A percentile compares a stretch with the other conserved stretches of the same genome.
Evolutionary conservation across 2,888 invertebrate genomes (phyloP).

Genomic region (Amaurobius ferox): DNA sequence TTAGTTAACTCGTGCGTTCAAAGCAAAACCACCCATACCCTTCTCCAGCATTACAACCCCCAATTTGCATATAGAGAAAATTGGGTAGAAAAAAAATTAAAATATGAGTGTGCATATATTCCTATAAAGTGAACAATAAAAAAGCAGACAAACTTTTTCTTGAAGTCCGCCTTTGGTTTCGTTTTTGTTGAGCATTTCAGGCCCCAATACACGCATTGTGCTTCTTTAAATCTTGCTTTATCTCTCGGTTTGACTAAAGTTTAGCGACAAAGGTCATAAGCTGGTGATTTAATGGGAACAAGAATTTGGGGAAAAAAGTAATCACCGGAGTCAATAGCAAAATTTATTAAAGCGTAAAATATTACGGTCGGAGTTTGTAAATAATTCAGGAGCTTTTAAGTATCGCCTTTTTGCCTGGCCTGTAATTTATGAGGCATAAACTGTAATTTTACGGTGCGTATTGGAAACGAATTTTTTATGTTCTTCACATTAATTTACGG

Average conservation of each 20-base stretch:
- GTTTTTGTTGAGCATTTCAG: not conserved
- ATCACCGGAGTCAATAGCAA: slow-evolving; percentile 2
- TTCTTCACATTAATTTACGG: not conserved
- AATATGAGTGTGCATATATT: not conserved
- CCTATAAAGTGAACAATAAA: not conserved
- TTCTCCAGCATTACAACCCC: not conserved
- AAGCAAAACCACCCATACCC: not conserved
- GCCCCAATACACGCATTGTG: not conserved
- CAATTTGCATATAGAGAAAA: slow-evolving; percentile 16
- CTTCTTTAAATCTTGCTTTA: slow-evolving; percentile 1
- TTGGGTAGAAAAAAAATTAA: not conserved
- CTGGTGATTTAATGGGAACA: slow-evolving; percentile 15
- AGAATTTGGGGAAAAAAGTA: slow-evolving; percentile 13
- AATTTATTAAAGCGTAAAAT: slow-evolving; percentile 58
- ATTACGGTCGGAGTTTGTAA: slow-evolving; percentile 30
- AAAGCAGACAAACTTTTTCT: not conserved
- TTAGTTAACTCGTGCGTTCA: slow-evolving; percentile 3
- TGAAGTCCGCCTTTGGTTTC: not conserved
- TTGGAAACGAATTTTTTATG: not conserved
- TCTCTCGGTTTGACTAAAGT: not conserved
- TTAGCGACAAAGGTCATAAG: not conserved
- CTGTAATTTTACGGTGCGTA: slow-evolving; percentile 18
- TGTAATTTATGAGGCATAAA: slow-evolving; percentile 18
- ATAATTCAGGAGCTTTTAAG: slow-evolving; percentile 43
- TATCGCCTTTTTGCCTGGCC: not conserved